These are phyloP conservation scores for Orchestes rusci DNA, from an alignment of 2,888 invertebrate genomes.

Conservation along the genomic window DNA sequence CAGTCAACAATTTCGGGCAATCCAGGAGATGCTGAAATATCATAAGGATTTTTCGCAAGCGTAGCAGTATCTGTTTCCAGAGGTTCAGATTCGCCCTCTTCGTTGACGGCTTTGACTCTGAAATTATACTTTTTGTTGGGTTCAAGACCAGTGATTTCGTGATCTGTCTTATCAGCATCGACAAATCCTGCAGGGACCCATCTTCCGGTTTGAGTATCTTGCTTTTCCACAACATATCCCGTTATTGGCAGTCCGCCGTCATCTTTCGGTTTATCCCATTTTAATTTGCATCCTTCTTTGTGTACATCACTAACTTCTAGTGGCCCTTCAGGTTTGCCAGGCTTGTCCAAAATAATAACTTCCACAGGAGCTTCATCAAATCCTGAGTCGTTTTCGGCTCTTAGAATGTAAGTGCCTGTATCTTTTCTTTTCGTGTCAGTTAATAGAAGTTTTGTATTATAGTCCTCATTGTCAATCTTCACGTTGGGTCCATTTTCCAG, in stretches of 20 bases:
- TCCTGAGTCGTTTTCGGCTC: constrained; percentile 89
- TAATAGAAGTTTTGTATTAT: constrained; percentile 80
- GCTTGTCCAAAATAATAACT: constrained; percentile 77
- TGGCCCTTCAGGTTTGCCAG: constrained; percentile 85
- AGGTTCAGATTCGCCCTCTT: constrained; percentile 95
- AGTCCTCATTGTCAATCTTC: constrained; percentile 84
- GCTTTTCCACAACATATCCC: constrained; percentile 89
- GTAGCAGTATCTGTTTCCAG: constrained; percentile 82
- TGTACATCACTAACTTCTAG: constrained; percentile 85
- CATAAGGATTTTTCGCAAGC: constrained; percentile 96
- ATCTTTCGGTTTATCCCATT: constrained; percentile 94
- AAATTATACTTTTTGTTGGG: constrained; percentile 96
- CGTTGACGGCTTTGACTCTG: constrained; percentile 93
- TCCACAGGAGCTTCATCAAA: constrained; percentile 92
- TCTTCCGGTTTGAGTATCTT: constrained; percentile 80
- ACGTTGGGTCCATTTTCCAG: constrained; percentile 60
- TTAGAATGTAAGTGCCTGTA: constrained; percentile 84
- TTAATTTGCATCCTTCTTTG: constrained; percentile 87
- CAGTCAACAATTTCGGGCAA: constrained; percentile 85
- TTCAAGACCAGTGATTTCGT: constrained; percentile 81
- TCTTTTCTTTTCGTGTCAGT: constrained; percentile 76
- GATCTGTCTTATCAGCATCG: constrained; percentile 74
- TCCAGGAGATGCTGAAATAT: constrained; percentile 81
- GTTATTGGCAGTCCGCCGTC: constrained; percentile 90
- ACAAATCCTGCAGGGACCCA: constrained; percentile 84